A percentile compares a stretch with the other conserved stretches of the same genome.
phyloP scores from a whole-genome alignment of 2,888 invertebrate species.

The Lepidonotus clava region DNA sequence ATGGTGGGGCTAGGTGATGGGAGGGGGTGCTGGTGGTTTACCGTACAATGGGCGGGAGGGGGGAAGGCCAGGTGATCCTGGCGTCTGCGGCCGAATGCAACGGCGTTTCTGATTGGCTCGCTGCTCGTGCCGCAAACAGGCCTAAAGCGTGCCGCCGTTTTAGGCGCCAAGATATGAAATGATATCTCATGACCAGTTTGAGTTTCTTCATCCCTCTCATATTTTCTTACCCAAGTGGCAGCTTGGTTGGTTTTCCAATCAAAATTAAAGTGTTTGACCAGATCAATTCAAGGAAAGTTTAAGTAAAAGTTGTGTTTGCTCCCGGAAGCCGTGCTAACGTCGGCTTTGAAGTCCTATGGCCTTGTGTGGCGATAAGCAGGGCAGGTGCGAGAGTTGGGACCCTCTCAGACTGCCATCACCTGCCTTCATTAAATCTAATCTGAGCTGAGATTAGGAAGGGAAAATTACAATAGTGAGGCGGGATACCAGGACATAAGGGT shows the following conservation, averaged over 20 bases:
- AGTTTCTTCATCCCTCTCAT: not conserved
- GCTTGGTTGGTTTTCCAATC: not conserved
- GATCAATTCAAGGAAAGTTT: not conserved
- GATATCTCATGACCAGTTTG: not conserved
- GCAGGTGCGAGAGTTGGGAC: not conserved
- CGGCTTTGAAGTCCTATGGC: not conserved
- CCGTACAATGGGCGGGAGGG: slow-evolving; percentile 32
- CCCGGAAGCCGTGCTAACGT: not conserved
- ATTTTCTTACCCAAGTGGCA: not conserved
- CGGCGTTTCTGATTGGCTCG: slow-evolving; percentile 14
- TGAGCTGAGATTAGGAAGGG: slow-evolving; percentile 4
- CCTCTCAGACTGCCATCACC: slow-evolving; percentile 28
- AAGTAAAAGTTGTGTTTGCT: not conserved
- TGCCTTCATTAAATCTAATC: slow-evolving; percentile 51
- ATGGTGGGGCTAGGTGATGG: not conserved
- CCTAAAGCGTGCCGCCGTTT: slow-evolving; percentile 38
- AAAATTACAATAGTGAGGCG: not conserved
- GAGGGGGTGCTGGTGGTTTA: slow-evolving; percentile 13
- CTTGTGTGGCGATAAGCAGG: not conserved
- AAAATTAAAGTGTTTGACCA: not conserved
- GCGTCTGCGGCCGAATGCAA: not conserved
- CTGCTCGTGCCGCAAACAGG: slow-evolving; percentile 5
- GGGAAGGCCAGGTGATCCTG: slow-evolving; percentile 35
- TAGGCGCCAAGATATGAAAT: slow-evolving; percentile 50
- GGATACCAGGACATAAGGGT: not conserved